Evolutionary conservation across 1,140 invertebrate species (phyloP).

Genomic region (Acromyrmex charruanus): DNA sequence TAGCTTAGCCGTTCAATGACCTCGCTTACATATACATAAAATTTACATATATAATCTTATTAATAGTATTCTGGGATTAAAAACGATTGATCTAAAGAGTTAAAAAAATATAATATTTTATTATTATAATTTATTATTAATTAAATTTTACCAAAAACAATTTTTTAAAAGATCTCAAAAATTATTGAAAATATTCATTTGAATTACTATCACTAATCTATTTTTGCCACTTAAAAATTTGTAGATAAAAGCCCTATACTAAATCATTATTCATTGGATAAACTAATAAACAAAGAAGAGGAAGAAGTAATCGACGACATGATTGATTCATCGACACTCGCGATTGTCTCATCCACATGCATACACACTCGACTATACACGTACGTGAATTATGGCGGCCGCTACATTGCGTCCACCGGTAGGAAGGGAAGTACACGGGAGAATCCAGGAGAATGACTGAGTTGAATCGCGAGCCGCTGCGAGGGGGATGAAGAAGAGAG

Average conservation of each 20-base stretch:
- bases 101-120: not conserved
- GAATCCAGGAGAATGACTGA: constrained; percentile 47
- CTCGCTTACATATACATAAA: too few relatives aligned
- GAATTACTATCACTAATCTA: not conserved
- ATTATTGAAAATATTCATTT: not conserved
- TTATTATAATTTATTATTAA: not conserved
- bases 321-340: constrained; percentile 54
- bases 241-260: not conserved
- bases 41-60: too few relatives aligned
- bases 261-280: constrained; percentile 8
- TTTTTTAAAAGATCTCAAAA: not conserved
- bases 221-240: constrained; percentile 6
- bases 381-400: constrained; percentile 68
- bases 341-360: constrained; percentile 36
- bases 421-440: constrained; percentile 13
- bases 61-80: too few relatives aligned
- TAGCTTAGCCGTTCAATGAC: too few relatives aligned
- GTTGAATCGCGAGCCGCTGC: constrained; percentile 27
- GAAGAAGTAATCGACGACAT: not conserved
- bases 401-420: constrained; percentile 19
- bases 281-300: not conserved
- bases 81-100: too few relatives aligned
- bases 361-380: constrained; percentile 4
- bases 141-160: not conserved
- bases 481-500: constrained; percentile 76